These are phyloP conservation scores for Acipenser transmontanus DNA, from an alignment of 2,797 vertebrate species.

Conservation along the genomic window DNA sequence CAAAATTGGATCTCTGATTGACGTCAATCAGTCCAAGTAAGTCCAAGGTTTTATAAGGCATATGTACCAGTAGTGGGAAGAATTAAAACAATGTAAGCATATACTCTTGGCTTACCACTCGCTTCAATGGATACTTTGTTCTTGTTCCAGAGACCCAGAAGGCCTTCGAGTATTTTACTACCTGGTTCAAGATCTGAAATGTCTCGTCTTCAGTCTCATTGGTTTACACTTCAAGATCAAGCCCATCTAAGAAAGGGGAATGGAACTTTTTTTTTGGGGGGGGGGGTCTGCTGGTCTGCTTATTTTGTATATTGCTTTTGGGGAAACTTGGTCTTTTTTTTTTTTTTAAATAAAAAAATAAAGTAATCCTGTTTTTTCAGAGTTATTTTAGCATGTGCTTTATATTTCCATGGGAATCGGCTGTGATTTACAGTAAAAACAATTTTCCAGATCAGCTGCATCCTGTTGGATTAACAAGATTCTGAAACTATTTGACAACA, in stretches of 20 bases:
- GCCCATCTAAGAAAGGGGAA: slow-evolving; percentile 76
- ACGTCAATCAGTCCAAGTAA: slow-evolving; percentile 97
- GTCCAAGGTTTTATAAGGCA: slow-evolving; percentile 35
- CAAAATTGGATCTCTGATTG: slow-evolving; percentile 97
- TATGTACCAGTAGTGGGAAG: background rate
- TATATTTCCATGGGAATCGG: background rate
- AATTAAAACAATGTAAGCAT: background rate
- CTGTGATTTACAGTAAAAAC: too few species aligned
- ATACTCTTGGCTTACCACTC: background rate
- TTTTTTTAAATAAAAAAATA: slow-evolving; percentile 29
- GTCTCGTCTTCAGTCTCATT: slow-evolving; percentile 97
- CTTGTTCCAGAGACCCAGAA: slow-evolving; percentile 85
- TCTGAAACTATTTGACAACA: background rate
- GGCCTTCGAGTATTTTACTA: slow-evolving; percentile 97
- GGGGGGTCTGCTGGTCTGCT: slow-evolving; percentile 20
- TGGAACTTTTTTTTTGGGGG: slow-evolving; percentile 20
- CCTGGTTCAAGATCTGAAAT: slow-evolving; percentile 96
- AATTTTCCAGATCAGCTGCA: background rate
- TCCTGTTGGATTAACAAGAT: slow-evolving; percentile 1
- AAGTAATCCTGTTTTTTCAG: background rate
- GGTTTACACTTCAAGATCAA: slow-evolving; percentile 99
- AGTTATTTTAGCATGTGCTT: slow-evolving; percentile 24
- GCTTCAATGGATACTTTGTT: background rate
- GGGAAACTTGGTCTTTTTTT: slow-evolving; percentile 18
- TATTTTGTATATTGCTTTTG: slow-evolving; percentile 57